phyloP scores from a whole-genome alignment of 2,888 invertebrate species.

The Charanyca ferruginea region DNA sequence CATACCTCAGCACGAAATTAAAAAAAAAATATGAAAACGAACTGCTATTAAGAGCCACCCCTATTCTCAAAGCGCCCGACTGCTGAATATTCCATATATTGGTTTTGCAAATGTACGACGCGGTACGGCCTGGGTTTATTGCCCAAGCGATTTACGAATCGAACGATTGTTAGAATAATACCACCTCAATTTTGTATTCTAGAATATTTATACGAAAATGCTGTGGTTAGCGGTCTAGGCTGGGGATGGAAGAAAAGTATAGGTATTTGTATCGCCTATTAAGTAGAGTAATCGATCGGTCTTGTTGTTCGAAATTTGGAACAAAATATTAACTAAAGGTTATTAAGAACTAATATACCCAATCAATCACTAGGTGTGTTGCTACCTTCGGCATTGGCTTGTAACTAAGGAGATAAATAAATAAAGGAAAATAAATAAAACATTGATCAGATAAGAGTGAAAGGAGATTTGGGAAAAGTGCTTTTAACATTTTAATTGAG shows the following conservation, averaged over 20 bases:
- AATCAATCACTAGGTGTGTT: conserved; percentile 23
- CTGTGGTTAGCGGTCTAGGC: background rate
- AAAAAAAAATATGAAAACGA: conserved; percentile 7
- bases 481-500: too few relatives aligned
- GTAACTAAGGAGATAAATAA: background rate
- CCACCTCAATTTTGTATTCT: conserved; percentile 39
- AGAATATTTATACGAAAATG: conserved; percentile 33
- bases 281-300: conserved; percentile 18
- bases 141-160: conserved; percentile 52
- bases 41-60: conserved; percentile 35
- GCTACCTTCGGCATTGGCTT: background rate
- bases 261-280: conserved; percentile 6
- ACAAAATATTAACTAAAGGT: conserved; percentile 11
- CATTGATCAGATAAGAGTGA: too few relatives aligned
- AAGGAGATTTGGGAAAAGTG: too few relatives aligned
- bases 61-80: conserved; percentile 42
- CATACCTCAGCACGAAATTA: conserved; percentile 16
- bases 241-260: background rate
- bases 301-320: conserved; percentile 11
- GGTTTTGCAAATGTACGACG: conserved; percentile 62
- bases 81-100: conserved; percentile 63
- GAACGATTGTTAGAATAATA: conserved; percentile 57
- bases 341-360: background rate
- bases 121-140: conserved; percentile 52
- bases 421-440: background rate